Evolutionary conservation across 2,888 invertebrate species (phyloP).

Genomic region (Colostygia pectinataria): DNA sequence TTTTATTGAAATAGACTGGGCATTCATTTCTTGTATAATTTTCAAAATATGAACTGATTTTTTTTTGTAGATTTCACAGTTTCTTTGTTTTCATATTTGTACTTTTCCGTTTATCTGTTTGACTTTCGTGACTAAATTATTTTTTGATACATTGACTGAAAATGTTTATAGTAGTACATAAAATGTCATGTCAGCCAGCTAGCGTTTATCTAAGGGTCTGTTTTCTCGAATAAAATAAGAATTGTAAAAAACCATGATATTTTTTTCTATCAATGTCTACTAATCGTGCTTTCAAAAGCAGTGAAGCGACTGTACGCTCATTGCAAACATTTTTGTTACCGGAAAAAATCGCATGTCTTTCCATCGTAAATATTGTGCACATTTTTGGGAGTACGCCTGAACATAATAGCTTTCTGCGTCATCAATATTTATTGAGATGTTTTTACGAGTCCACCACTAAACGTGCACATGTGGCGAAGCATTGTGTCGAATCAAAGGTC

Average conservation of each 20-base stretch:
- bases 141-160: too few species aligned
- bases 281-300: too few species aligned
- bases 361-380: conserved; percentile 67
- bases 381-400: conserved; percentile 73
- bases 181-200: too few species aligned
- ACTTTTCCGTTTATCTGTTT: too few species aligned
- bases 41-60: conserved; percentile 24
- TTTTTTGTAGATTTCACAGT: background rate
- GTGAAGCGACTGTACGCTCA: background rate
- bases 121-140: too few species aligned
- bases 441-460: conserved; percentile 70
- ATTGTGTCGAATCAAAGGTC: conserved; percentile 51
- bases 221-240: too few species aligned
- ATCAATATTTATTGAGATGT: conserved; percentile 77
- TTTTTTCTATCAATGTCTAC: too few species aligned
- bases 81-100: too few species aligned
- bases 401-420: conserved; percentile 72
- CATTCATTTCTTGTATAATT: conserved; percentile 34
- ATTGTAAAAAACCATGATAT: too few species aligned
- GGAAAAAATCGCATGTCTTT: conserved; percentile 72
- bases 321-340: conserved; percentile 37
- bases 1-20: conserved; percentile 25
- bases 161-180: too few species aligned
- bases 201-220: too few species aligned
- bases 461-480: conserved; percentile 56